Conservation (phyloP, 2,797 vertebrate genomes). For the Thamnophis elegans region DNA sequence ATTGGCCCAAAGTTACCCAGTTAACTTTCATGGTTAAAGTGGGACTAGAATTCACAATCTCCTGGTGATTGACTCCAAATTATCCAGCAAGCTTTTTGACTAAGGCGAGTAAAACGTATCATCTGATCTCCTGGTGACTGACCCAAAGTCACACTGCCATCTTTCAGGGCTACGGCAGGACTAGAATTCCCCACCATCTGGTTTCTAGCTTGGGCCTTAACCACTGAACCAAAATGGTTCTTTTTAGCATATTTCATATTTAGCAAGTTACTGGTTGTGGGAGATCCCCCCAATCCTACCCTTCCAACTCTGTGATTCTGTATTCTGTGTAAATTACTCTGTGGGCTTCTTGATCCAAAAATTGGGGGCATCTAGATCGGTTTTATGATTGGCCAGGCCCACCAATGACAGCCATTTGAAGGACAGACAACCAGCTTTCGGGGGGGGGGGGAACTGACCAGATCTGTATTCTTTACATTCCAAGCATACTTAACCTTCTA, state of each 20-base stretch:
- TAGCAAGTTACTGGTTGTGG: neutral
- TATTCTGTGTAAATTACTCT: neutral
- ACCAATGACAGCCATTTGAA: neutral
- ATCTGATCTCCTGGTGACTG: neutral
- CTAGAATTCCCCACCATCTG: neutral
- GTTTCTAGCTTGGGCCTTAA: too few species aligned
- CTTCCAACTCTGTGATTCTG: neutral
- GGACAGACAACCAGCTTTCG: neutral
- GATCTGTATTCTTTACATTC: neutral
- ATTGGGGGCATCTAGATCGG: neutral
- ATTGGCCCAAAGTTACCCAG: neutral
- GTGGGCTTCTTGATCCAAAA: neutral
- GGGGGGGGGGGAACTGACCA: neutral
- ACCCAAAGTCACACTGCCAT: neutral
- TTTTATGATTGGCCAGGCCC: neutral
- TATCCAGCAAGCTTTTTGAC: neutral
- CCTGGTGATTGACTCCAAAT: neutral
- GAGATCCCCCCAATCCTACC: conserved; percentile 6
- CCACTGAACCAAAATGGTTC: too few species aligned
- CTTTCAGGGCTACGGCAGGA: neutral
- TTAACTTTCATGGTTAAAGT: neutral
- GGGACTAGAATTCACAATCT: neutral
- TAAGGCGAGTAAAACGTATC: too few species aligned
- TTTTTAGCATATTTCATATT: too few species aligned
- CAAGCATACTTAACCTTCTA: neutral